Evolutionary conservation across 2,113 vertebrate genomes (phyloP).

Genomic region (Urocitellus parryii): DNA sequence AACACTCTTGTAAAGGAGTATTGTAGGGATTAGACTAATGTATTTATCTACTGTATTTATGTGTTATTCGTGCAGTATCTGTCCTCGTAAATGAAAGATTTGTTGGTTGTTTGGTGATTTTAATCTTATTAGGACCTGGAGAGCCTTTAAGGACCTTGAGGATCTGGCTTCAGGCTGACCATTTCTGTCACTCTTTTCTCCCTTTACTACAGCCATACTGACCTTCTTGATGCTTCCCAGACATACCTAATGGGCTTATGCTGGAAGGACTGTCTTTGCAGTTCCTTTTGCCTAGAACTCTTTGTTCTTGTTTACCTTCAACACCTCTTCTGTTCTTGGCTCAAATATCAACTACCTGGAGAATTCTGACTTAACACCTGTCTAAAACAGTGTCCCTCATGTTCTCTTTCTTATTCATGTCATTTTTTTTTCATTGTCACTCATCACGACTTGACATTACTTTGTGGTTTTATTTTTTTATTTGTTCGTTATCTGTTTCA

Average conservation of each 20-base stretch:
- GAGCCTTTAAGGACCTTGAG: neutral
- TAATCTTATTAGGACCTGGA: neutral
- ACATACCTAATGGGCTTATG: neutral
- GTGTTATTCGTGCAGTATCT: neutral
- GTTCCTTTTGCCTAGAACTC: neutral
- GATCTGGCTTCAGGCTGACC: neutral
- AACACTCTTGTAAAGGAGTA: neutral
- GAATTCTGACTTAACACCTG: neutral
- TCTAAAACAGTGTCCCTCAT: neutral
- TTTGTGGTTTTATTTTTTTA: neutral
- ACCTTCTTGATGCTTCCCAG: neutral
- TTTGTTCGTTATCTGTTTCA: constrained; percentile 2
- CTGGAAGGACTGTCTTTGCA: neutral
- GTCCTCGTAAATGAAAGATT: neutral
- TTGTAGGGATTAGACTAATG: neutral
- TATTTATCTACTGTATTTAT: neutral
- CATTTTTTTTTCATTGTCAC: neutral
- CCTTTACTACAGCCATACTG: neutral
- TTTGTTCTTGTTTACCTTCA: neutral
- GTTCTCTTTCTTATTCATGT: neutral
- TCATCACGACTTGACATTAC: neutral
- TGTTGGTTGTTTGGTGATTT: neutral
- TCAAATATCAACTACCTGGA: neutral
- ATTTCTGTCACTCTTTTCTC: neutral
- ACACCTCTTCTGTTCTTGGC: neutral